Conservation (phyloP, 2,113 vertebrate genomes). For the Alexandromys fortis region DNA sequence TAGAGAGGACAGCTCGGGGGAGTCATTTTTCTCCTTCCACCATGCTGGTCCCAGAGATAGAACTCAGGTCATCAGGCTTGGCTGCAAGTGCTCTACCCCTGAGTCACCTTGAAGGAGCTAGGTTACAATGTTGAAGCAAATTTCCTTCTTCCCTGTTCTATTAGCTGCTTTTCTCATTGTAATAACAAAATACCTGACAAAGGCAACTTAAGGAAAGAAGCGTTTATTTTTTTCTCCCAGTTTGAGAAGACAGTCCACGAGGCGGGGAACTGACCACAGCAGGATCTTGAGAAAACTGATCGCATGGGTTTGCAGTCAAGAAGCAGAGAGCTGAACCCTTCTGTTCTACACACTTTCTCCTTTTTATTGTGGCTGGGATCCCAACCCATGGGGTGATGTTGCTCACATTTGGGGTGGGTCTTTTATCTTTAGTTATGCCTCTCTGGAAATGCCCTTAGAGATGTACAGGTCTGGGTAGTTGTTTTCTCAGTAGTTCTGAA, state of each 20-base stretch:
- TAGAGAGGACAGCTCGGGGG: neutral
- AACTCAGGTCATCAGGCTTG: neutral
- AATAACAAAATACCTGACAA: no score
- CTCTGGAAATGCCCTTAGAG: neutral
- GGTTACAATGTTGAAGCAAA: neutral
- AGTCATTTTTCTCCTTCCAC: neutral
- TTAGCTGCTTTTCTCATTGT: neutral
- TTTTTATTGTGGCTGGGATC: no score
- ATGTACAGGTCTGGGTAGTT: neutral
- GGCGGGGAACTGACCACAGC: neutral
- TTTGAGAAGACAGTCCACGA: neutral
- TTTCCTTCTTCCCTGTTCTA: neutral
- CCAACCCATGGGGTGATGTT: neutral
- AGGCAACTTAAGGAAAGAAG: neutral
- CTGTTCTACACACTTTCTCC: neutral
- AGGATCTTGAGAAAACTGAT: neutral
- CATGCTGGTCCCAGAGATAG: neutral
- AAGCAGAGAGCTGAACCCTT: neutral
- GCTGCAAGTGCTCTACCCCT: neutral
- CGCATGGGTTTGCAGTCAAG: no score
- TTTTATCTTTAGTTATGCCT: neutral
- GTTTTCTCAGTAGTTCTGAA: neutral
- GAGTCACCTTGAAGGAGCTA: neutral
- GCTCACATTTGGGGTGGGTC: neutral
- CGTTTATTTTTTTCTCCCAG: neutral